Conservation (phyloP, 2,797 vertebrate species). For the Alca torda region DNA sequence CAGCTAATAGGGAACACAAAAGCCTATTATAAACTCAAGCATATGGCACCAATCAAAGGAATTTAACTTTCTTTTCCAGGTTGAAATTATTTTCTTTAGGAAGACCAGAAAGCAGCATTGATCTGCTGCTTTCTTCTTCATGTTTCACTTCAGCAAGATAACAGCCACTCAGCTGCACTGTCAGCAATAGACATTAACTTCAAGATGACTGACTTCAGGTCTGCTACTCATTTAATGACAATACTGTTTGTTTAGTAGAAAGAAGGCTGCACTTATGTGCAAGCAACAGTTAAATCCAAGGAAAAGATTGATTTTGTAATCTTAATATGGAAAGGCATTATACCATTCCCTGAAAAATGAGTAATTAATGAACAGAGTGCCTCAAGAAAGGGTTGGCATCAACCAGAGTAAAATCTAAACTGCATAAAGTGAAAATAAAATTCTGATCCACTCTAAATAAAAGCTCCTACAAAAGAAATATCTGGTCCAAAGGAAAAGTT, state of each 20-base stretch:
- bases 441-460: background rate
- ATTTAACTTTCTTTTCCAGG: background rate
- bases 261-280: background rate
- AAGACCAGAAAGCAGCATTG: background rate
- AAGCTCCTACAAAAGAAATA: background rate
- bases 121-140: background rate
- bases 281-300: background rate
- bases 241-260: background rate
- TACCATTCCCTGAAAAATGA: background rate
- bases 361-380: background rate
- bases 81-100: background rate
- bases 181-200: background rate
- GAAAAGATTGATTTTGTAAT: background rate
- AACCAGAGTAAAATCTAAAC: background rate
- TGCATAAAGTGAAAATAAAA: background rate
- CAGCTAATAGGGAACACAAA: constrained; percentile 24
- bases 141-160: background rate
- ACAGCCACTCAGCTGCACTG: background rate
- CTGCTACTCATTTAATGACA: background rate
- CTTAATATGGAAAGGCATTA: background rate
- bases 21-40: background rate
- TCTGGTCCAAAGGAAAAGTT: background rate
- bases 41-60: background rate
- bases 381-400: background rate
- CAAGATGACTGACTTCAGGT: background rate